These are phyloP conservation scores for Hypotaenidia philippensis DNA, from an alignment of 2,797 vertebrate genomes.

Conservation along the genomic window DNA sequence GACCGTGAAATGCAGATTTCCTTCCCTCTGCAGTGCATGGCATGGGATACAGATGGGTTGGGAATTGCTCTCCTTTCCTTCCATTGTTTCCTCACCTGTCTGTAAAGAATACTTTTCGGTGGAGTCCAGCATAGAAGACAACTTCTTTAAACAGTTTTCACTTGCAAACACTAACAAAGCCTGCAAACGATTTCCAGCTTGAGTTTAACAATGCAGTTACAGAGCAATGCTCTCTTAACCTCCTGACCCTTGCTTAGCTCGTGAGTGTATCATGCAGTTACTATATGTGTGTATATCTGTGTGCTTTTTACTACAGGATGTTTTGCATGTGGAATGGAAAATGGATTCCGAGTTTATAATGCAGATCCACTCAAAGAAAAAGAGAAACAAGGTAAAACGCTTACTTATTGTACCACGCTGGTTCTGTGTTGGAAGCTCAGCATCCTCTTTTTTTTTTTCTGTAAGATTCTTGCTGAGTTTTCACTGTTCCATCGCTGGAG, in stretches of 20 bases:
- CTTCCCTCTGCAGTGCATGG: not conserved
- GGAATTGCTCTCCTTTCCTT: conserved; percentile 1
- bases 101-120: not conserved
- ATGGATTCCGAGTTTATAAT: conserved; percentile 98
- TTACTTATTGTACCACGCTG: conserved; percentile 4
- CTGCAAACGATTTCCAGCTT: not conserved
- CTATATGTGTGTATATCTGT: not conserved
- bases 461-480: not conserved
- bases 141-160: not conserved
- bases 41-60: not conserved
- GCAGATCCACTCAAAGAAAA: conserved; percentile 99
- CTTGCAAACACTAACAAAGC: not conserved
- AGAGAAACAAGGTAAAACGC: conserved; percentile 94
- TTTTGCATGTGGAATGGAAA: conserved; percentile 99
- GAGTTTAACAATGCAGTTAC: not conserved
- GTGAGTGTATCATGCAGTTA: not conserved
- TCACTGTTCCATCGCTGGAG: not conserved
- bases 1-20: not conserved
- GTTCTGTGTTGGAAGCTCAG: conserved; percentile 4
- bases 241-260: not conserved
- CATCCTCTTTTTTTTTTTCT: accelerated
- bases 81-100: not conserved
- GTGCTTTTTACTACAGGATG: conserved; percentile 85
- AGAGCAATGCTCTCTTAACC: not conserved
- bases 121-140: not conserved